These are phyloP conservation scores for Anthophora plumipes DNA, from an alignment of 2,888 invertebrate genomes.

Conservation along the genomic window DNA sequence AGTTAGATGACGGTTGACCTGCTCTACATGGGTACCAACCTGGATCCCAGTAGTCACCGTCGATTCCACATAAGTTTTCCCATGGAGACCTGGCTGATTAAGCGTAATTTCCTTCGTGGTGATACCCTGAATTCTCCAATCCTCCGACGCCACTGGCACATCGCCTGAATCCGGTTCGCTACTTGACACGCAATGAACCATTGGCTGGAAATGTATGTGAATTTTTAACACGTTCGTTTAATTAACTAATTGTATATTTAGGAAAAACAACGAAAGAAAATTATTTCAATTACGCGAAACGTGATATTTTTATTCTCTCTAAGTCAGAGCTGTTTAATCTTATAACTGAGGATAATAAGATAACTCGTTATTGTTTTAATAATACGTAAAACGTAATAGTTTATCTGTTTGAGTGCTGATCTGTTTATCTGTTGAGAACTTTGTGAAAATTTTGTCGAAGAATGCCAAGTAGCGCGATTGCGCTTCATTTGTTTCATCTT, in stretches of 20 bases:
- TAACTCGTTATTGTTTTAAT: too few relatives aligned
- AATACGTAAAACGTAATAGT: too few relatives aligned
- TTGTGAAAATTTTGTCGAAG: too few relatives aligned
- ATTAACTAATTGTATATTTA: not conserved
- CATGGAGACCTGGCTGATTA: constrained; percentile 77
- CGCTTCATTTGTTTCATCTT: too few relatives aligned
- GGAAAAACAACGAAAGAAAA: not conserved
- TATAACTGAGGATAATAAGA: too few relatives aligned
- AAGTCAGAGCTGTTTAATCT: too few relatives aligned
- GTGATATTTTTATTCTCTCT: not conserved
- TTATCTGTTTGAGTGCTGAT: too few relatives aligned
- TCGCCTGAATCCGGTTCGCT: constrained; percentile 91
- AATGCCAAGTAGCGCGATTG: too few relatives aligned
- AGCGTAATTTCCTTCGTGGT: constrained; percentile 80
- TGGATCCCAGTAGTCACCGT: constrained; percentile 84
- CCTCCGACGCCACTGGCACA: constrained; percentile 76
- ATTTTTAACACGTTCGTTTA: not conserved
- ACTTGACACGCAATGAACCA: constrained; percentile 95
- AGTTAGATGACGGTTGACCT: constrained; percentile 82
- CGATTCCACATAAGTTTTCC: constrained; percentile 82
- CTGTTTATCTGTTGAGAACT: too few relatives aligned
- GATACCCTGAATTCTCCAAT: constrained; percentile 81
- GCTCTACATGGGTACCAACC: constrained; percentile 84
- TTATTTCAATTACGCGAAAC: not conserved
- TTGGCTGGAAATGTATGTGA: constrained; percentile 86